phyloP scores from a whole-genome alignment of 2,888 invertebrate species.

The Sphinx pinastri region DNA sequence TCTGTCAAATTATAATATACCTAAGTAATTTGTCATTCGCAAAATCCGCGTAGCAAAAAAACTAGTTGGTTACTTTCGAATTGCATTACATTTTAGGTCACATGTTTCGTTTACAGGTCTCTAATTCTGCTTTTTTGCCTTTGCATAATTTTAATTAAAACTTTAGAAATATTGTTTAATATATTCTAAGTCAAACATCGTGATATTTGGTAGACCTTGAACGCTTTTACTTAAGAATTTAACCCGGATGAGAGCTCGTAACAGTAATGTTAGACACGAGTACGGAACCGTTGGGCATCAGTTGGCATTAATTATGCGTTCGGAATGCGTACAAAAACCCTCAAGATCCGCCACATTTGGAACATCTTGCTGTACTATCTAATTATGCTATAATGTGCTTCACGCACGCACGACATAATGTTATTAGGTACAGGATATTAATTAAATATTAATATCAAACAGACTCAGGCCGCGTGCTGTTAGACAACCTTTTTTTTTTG shows the following conservation, averaged over 20 bases:
- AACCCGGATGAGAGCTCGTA: constrained; percentile 59
- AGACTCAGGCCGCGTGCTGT: background rate
- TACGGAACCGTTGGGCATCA: constrained; percentile 27
- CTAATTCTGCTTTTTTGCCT: background rate
- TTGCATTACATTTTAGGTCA: background rate
- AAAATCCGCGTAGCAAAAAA: constrained; percentile 10
- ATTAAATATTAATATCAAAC: constrained; percentile 17
- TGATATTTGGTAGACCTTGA: constrained; percentile 51
- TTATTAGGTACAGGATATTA: constrained; percentile 29
- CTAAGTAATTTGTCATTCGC: constrained; percentile 3
- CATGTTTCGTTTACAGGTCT: background rate
- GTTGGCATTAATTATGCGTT: constrained; percentile 32
- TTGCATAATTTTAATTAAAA: background rate
- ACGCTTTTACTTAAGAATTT: constrained; percentile 48
- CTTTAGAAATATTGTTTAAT: background rate
- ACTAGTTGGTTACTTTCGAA: constrained; percentile 8
- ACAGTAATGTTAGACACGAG: constrained; percentile 39
- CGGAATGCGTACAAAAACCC: constrained; percentile 68
- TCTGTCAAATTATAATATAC: constrained; percentile 7
- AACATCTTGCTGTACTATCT: constrained; percentile 34
- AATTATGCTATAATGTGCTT: constrained; percentile 21
- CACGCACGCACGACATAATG: constrained; percentile 18
- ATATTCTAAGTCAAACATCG: constrained; percentile 43
- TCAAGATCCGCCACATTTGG: constrained; percentile 61
- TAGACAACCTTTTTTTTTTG: background rate